phyloP scores from a whole-genome alignment of 2,888 invertebrate genomes.

The Xylota segnis region DNA sequence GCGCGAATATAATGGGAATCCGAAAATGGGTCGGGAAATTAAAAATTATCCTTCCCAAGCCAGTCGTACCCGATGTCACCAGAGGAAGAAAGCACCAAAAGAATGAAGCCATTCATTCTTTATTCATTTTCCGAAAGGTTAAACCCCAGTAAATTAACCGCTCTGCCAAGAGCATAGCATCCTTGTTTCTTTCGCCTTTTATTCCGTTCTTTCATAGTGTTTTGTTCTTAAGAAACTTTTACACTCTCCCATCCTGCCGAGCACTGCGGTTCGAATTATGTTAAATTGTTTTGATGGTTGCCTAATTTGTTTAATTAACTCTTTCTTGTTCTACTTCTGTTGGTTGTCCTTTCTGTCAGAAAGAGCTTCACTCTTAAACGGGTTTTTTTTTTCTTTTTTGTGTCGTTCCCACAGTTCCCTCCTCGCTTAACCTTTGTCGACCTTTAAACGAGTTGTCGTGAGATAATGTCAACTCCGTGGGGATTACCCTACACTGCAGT shows the following conservation, averaged over 20 bases:
- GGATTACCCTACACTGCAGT: background rate
- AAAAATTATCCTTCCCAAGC: conserved; percentile 10
- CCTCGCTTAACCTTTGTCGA: conserved; percentile 30
- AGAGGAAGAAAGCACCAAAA: conserved; percentile 4
- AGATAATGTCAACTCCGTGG: background rate
- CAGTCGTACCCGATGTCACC: background rate
- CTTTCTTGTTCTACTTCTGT: conserved; percentile 12
- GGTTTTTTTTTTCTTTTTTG: background rate
- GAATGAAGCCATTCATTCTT: conserved; percentile 30
- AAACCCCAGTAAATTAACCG: conserved; percentile 54
- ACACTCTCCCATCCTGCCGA: background rate
- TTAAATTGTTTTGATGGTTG: conserved; percentile 51
- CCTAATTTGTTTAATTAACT: conserved; percentile 72
- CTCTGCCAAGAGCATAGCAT: background rate
- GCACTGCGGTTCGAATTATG: conserved; percentile 7
- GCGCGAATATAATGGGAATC: conserved; percentile 1
- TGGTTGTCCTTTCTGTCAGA: conserved; percentile 3
- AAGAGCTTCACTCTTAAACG: conserved; percentile 19
- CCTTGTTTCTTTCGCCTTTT: background rate
- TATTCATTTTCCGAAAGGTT: conserved; percentile 62
- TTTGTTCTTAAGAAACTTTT: conserved; percentile 6
- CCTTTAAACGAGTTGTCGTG: conserved; percentile 15
- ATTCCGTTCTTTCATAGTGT: background rate
- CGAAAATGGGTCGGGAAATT: conserved; percentile 7
- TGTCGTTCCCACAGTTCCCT: background rate